Base-by-base conservation (phyloP, 2,888 invertebrate genomes). In the Phlogophora meticulosa region DNA sequence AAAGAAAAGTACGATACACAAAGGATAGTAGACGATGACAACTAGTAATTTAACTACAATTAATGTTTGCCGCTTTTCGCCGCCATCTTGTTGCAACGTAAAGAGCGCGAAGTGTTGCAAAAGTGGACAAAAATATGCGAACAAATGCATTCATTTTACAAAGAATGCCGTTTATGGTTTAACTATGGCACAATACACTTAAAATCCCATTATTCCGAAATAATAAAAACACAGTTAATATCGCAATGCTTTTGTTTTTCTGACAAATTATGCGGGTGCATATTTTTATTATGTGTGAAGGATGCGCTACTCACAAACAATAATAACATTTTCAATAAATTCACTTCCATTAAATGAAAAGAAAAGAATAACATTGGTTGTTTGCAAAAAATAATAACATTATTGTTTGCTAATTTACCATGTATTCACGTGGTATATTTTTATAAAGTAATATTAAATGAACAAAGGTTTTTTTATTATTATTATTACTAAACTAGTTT, bases 1-100 rank as follows among this genome's bases (percentile, higher is more conserved):
- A 69, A 72, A 36, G 56, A 74, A 66, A 56, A 28, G 48, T 38
- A 42, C 11, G 40, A 56, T 38, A 56, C 55, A 56, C 60, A 69
- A 72, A 48, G 24, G 15, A 43, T 48, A 51, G 45, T n/a, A 42
- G 49, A 40, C 22, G 45, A 71, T 75, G 58, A 48, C 52, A 52
- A 42, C 55, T 36, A 32, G 32, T 42, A 57, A 53, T 56, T 56
- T 56, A 59, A 36, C 36, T 46, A 49, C 48, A 69, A 61, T 76
- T 58, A 63, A 38, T 28, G 13, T 51, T 69, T 45, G 38, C 43
- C 36, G 36, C 36, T 22, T 40, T 70, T 56, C 38, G 9, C 13
- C 22, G 38, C 46, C 52, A 66, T 60, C 58, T 61, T 67, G 48
- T 36, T 45, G n/a, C 3, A 20, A 32, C 17, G 24, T 46, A 48